Evolutionary conservation across 1,140 invertebrate genomes (phyloP).

Genomic region (Aricia agestis): DNA sequence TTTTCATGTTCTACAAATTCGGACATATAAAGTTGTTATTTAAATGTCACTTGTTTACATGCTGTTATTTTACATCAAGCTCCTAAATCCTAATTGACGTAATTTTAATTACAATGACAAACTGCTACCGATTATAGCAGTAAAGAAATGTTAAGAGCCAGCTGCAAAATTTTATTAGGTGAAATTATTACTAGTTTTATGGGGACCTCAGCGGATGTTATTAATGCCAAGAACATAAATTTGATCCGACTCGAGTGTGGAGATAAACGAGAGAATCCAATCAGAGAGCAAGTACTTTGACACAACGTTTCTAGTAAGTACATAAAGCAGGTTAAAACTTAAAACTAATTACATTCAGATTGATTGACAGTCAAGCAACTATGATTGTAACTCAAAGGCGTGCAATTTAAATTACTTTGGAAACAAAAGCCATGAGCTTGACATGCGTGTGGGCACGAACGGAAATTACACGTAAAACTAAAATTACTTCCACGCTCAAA

Average conservation of each 20-base stretch:
- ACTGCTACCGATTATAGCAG: background rate
- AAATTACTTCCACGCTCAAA: conserved; percentile 3
- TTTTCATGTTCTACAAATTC: background rate
- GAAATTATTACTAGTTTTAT: background rate
- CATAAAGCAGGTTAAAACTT: conserved; percentile 7
- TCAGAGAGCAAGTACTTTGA: background rate
- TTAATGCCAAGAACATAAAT: background rate
- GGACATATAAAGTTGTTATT: background rate
- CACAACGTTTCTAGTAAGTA: background rate
- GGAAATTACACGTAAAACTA: conserved; percentile 20
- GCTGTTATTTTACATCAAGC: background rate
- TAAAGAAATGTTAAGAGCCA: background rate
- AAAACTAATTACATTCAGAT: conserved; percentile 9
- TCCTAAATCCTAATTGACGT: background rate
- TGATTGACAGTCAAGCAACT: conserved; percentile 13
- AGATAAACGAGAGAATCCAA: background rate
- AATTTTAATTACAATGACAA: background rate
- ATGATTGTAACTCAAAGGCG: conserved; percentile 16
- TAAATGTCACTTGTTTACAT: background rate
- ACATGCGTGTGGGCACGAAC: conserved; percentile 18
- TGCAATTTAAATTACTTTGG: conserved; percentile 29
- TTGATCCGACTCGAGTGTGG: background rate
- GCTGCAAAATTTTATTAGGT: background rate
- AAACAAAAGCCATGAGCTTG: conserved; percentile 6
- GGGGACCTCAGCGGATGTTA: background rate